Conservation (phyloP, 2,888 invertebrate genomes). For the Pherbina coryleti region DNA sequence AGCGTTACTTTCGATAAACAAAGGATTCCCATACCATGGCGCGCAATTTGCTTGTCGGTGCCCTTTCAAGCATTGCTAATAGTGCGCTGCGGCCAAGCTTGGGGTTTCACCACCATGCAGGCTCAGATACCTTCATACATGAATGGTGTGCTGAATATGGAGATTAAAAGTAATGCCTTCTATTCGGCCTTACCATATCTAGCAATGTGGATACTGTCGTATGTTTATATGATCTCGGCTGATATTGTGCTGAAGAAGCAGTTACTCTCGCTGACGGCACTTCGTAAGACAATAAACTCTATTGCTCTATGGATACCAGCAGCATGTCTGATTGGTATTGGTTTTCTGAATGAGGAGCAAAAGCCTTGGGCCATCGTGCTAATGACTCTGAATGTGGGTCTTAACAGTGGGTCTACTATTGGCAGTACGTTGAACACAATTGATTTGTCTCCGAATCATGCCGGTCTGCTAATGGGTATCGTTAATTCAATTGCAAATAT, state of each 20-base stretch:
- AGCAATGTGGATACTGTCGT: constrained; percentile 68
- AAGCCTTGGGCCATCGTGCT: constrained; percentile 69
- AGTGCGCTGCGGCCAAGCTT: constrained; percentile 76
- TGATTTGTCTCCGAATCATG: constrained; percentile 76
- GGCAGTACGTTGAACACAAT: constrained; percentile 72
- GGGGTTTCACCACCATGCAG: constrained; percentile 80
- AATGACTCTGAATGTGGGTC: constrained; percentile 72
- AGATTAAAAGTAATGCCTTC: constrained; percentile 73
- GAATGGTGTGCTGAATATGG: constrained; percentile 74
- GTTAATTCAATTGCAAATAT: constrained; percentile 74
- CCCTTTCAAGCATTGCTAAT: constrained; percentile 75
- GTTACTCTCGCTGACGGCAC: constrained; percentile 61
- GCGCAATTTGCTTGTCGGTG: constrained; percentile 74
- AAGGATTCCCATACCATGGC: constrained; percentile 74
- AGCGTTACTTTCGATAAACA: background rate
- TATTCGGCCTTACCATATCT: constrained; percentile 73
- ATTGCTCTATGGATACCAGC: constrained; percentile 71
- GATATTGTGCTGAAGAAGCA: constrained; percentile 69
- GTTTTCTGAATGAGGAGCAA: constrained; percentile 67
- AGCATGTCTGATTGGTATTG: constrained; percentile 70
- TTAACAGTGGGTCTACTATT: constrained; percentile 67
- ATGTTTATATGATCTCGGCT: constrained; percentile 67
- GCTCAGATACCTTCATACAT: constrained; percentile 80
- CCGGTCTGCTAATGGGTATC: constrained; percentile 76
- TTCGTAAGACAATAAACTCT: constrained; percentile 60